Base-by-base conservation (phyloP, 2,888 invertebrate species). In the Tenthredo distinguenda region DNA sequence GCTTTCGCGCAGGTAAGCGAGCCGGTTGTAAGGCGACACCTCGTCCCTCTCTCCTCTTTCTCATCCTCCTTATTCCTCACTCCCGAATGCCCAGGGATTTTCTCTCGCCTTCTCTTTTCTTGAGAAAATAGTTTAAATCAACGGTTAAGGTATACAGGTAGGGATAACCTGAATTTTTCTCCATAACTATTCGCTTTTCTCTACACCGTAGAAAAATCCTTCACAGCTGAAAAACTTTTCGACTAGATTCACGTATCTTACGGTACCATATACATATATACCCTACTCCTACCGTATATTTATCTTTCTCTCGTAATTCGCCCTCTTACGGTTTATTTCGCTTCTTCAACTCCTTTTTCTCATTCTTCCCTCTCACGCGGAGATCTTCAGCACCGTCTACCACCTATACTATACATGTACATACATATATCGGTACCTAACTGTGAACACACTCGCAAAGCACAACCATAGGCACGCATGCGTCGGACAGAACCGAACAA, bases 1-100 rank as follows among this genome's bases (percentile, higher is more conserved):
- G 91, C 92, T 92, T 91, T 91, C 91, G 91, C 91, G 91, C 91
- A 91, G 91, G 91, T 91, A 91, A 92, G 91, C 90, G 91, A 93
- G 93, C 92, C 93, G 93, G 93, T 93, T 93, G 93, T 93, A 93
- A 93, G 93, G 91, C 93, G 93, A 93, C 93, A 93, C 93, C 93
- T 93, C 91, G 89, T 88, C 90, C 90, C 90, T 91, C 90, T 90
- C 90, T 90, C 91, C 84, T 84, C 76, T 50, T 15, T 15, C 82
- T 76, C 81, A 58, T 72, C 74, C 6, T 34, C 37, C 40, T 9
- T 90, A 26, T 9, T 34, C 58, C 37, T 34, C 40, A 81, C 65
- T 40, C 15, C 47, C 31, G 31, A 83, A 83, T 71, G 31, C 83
- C 68, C 83, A 31, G 43, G 68, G 83, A 83, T 83, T 83, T 83